Evolutionary conservation across 2,797 vertebrate species (phyloP), one percentile per base, ranked within the genome.

Genomic region (Amblyopsis hoosieri): DNA sequence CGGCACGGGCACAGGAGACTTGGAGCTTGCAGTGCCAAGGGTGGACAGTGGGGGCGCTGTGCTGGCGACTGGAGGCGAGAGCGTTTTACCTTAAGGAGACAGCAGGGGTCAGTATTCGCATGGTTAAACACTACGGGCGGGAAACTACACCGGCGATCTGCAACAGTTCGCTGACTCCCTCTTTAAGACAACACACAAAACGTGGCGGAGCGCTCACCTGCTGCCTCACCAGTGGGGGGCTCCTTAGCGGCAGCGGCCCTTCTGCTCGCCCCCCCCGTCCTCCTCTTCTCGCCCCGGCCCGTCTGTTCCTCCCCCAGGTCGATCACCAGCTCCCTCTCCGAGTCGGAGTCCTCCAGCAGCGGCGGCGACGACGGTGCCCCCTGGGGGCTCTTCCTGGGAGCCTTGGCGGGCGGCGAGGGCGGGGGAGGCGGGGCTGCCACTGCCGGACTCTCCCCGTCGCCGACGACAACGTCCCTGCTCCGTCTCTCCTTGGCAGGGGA

Each of bases 251-350:
- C 29, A 12, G 62, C 23, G 23, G 86, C 96, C 87, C 95, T 99
- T 87, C 92, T 96, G 78, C 73, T 90, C 90, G 86, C 96, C 87
- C 95, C 98, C 86, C 92, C 96, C 78, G 72, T 90, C 90, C 95
- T 96, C 64, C 94, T 96, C 79, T 93, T 94, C 78, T 97, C 96
- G 7, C 37, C 37, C 72, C 94, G 94, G 65, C 94, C 88, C 57
- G 93, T 91, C 56, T 94, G 95, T 72, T 99, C 97, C 63, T 98
- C 97, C 65, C 97, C 97, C 0, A 99, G 91, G 76, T 99, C 97
- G 59, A 99, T 99, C 67, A 99, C 97, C 46, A 99, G 92, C 85
- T 99, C 96, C 7, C 94, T 95, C 86, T 99, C 97, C 0, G 97
- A 99, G 85, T 99, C 97, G 0, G 96, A 98, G 89, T 98, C 98